Conservation (phyloP, 2,888 invertebrate genomes). For the Lepidochrysops patricia region DNA sequence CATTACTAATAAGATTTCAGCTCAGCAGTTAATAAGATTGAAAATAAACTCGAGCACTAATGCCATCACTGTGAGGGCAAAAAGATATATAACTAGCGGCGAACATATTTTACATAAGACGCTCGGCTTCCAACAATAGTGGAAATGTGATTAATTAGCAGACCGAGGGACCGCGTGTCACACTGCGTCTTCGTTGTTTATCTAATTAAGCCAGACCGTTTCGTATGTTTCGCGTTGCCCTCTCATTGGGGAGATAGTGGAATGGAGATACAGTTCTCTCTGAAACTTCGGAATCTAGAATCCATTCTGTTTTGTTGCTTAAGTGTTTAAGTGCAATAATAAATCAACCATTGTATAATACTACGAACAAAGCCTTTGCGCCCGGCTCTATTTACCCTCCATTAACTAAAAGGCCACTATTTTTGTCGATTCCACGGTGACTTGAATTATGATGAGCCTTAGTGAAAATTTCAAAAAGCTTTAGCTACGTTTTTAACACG, state of each 20-base stretch:
- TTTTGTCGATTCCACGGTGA: not conserved
- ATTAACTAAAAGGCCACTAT: constrained; percentile 3
- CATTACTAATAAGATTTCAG: no score
- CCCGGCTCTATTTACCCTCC: constrained; percentile 1
- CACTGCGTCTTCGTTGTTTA: constrained; percentile 22
- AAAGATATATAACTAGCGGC: not conserved
- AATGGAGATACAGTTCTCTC: not conserved
- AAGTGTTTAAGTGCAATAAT: constrained; percentile 9
- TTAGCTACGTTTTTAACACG: not conserved
- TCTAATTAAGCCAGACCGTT: constrained; percentile 25
- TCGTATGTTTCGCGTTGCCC: constrained; percentile 3
- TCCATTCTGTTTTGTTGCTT: constrained; percentile 13
- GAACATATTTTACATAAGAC: constrained; percentile 9
- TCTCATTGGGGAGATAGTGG: constrained; percentile 4
- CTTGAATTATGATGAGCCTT: not conserved
- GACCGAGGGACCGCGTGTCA: constrained; percentile 21
- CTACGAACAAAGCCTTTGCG: constrained; percentile 16
- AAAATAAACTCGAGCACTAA: not conserved
- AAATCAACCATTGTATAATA: not conserved
- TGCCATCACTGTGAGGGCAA: not conserved
- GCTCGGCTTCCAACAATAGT: constrained; percentile 9
- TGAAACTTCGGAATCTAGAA: constrained; percentile 6
- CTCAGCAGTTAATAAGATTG: no score
- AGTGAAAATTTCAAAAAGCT: not conserved
- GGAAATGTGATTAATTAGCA: constrained; percentile 20